Evolutionary conservation across 1,140 invertebrate genomes (phyloP).

Genomic region (Adelges cooleyi): DNA sequence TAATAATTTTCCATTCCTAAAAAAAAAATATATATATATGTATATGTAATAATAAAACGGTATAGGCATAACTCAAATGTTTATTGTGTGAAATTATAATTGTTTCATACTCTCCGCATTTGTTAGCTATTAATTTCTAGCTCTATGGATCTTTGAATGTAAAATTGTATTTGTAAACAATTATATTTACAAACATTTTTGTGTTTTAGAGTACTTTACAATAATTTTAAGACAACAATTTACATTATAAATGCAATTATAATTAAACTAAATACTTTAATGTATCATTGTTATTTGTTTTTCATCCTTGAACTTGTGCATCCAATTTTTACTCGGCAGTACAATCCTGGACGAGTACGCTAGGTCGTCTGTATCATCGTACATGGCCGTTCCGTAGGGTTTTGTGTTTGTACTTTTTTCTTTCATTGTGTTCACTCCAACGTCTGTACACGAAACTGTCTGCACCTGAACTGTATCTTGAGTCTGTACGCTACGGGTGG

Average conservation of each 20-base stretch:
- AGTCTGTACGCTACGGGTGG: not conserved
- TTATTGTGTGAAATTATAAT: conserved; percentile 12
- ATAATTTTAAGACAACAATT: conserved; percentile 18
- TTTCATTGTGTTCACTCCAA: not conserved
- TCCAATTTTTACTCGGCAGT: not conserved
- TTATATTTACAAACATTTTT: conserved; percentile 5
- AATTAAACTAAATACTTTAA: conserved; percentile 11
- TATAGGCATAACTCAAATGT: not conserved
- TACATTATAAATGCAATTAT: conserved; percentile 11
- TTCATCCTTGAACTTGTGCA: not conserved
- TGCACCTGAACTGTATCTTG: not conserved
- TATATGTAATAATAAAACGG: not conserved
- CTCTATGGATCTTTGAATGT: conserved; percentile 12
- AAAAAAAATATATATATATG: not conserved
- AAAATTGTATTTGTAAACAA: conserved; percentile 24
- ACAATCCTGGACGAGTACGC: not conserved
- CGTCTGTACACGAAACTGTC: not conserved
- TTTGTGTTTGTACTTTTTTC: conserved; percentile 6
- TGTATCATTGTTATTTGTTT: not conserved
- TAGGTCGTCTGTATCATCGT: not conserved
- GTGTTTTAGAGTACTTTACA: conserved; percentile 17
- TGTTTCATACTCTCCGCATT: conserved; percentile 9
- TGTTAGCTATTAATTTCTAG: conserved; percentile 12
- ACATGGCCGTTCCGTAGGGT: not conserved
- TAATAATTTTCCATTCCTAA: conserved; percentile 27